phyloP scores from a whole-genome alignment of 2,113 vertebrate genomes.

The Puntigrus tetrazona region DNA sequence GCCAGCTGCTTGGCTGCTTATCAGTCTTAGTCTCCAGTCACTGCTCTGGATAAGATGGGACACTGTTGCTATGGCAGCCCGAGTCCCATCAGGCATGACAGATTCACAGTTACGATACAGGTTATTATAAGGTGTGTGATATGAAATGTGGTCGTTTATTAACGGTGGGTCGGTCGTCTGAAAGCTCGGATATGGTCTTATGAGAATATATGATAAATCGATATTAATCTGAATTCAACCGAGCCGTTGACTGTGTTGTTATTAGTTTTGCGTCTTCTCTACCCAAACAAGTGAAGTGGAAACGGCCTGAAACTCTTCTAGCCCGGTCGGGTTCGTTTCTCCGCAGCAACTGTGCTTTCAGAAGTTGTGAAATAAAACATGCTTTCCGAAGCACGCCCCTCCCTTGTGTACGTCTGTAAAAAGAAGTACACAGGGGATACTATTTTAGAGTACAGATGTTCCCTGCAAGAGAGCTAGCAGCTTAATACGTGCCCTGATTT shows the following conservation, averaged over 20 bases:
- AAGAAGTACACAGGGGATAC: constrained; percentile 22
- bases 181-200: not conserved
- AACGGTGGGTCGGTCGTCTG: not conserved
- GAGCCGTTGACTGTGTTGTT: not conserved
- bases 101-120: constrained; percentile 1
- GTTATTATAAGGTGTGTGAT: not conserved
- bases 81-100: constrained; percentile 21
- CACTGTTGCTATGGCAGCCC: constrained; percentile 39
- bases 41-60: constrained; percentile 25
- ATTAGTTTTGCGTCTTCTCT: not conserved
- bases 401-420: constrained; percentile 34
- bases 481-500: constrained; percentile 29
- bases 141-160: constrained; percentile 2
- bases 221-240: not conserved
- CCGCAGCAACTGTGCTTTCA: constrained; percentile 3
- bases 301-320: not conserved
- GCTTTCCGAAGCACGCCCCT: not conserved
- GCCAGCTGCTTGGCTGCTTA: constrained; percentile 34
- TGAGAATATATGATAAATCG: not conserved
- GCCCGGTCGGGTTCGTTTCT: not conserved
- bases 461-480: constrained; percentile 1
- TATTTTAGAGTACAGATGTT: constrained; percentile 42
- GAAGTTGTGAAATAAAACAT: constrained; percentile 23
- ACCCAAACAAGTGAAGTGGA: not conserved
- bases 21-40: constrained; percentile 26